Conservation (phyloP, 2,113 vertebrate species). For the Odocoileus hemionus region DNA sequence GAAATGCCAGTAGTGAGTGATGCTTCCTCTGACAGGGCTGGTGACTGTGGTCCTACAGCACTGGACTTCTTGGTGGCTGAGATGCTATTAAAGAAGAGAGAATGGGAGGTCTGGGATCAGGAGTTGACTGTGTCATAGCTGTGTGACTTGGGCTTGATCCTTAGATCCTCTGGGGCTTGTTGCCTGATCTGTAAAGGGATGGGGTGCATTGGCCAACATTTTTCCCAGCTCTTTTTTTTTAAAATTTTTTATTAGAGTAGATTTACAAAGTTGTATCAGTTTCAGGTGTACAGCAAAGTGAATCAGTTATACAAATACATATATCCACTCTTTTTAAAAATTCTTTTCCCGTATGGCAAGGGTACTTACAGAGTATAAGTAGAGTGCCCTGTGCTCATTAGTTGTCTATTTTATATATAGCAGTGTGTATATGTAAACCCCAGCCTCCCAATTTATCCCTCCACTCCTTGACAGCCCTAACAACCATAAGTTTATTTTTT, state of each 20-base stretch:
- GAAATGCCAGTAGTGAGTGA: neutral
- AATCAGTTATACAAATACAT: neutral
- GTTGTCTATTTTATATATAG: neutral
- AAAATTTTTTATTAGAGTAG: neutral
- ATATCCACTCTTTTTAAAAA: neutral
- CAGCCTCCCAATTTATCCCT: neutral
- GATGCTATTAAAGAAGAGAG: neutral
- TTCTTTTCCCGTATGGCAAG: neutral
- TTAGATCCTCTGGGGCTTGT: neutral
- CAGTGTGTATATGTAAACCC: neutral
- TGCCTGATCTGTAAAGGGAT: neutral
- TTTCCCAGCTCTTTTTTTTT: neutral
- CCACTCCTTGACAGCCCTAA: neutral
- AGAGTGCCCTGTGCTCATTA: neutral
- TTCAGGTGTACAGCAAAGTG: neutral
- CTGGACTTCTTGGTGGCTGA: neutral
- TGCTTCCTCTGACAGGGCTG: neutral
- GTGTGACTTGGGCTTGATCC: neutral
- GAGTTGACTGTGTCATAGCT: neutral
- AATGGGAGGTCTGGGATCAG: neutral
- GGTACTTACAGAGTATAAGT: neutral
- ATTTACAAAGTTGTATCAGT: neutral
- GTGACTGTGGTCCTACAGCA: neutral
- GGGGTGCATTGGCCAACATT: neutral
- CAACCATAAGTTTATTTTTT: neutral